phyloP scores from a whole-genome alignment of 2,113 vertebrate genomes.

The Diadophis punctatus region DNA sequence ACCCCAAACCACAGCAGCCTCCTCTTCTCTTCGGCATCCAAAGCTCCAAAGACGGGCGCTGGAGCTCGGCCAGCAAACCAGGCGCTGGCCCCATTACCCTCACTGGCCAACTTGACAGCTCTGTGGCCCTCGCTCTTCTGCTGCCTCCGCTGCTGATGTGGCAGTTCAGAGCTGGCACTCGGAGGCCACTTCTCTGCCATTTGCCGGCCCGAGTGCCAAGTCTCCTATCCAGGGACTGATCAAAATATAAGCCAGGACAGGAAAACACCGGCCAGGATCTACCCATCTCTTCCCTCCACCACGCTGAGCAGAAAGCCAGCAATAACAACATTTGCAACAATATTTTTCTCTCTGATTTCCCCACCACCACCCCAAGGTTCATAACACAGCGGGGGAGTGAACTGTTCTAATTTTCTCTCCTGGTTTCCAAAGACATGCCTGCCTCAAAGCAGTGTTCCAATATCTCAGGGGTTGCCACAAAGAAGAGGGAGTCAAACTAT shows the following conservation, averaged over 20 bases:
- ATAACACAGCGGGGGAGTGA: not conserved
- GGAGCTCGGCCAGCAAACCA: constrained; percentile 55
- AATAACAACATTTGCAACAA: not conserved
- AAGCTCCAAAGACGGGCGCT: not conserved
- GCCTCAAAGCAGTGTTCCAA: not conserved
- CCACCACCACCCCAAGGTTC: not conserved
- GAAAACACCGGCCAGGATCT: constrained; percentile 32
- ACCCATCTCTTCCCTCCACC: not conserved
- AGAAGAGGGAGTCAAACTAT: no score
- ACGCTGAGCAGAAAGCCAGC: not conserved
- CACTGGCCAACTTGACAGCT: constrained; percentile 27
- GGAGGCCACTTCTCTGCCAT: not conserved
- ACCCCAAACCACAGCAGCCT: not conserved
- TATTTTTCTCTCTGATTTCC: not conserved
- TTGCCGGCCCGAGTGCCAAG: rapidly evolving
- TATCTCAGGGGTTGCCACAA: no score
- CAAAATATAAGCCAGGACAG: constrained; percentile 11
- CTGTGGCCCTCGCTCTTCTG: constrained; percentile 4
- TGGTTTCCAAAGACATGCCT: not conserved
- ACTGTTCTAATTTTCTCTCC: not conserved
- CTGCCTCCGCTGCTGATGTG: constrained; percentile 58
- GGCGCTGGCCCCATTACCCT: constrained; percentile 58
- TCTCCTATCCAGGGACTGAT: not conserved
- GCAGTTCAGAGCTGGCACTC: constrained; percentile 15
- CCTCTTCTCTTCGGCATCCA: not conserved